Evolutionary conservation across 2,797 vertebrate genomes (phyloP), one percentile per base, ranked within the genome.

Genomic region (Nannoperca obscura): DNA sequence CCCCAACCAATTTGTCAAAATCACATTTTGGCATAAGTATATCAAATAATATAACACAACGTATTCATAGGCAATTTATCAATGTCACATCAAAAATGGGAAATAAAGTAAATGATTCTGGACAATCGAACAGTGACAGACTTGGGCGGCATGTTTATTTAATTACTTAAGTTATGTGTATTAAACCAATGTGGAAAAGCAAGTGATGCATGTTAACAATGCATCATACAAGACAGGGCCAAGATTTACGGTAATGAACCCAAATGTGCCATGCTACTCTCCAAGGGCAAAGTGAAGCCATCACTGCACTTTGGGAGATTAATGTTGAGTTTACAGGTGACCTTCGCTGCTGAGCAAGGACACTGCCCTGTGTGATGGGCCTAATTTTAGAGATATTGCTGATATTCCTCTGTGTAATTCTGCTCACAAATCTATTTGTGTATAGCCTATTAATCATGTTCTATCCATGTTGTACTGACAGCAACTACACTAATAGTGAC

Each of bases 221-320:
- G 80, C 64, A 63, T 80, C 67, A 72, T 24, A 67, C 15, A 73
- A 73, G 79, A 76, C 64, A 59, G 40, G 46, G 68, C 69, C 66
- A 57, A 78, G 78, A 87, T 89, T 88, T 89, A 81, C 74, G 71
- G 65, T 87, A 85, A 87, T 89, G 78, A 88, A 85, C 86, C 71
- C 70, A 87, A 87, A 90, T 81, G 62, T 83, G 69, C 24, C 52
- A 61, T 38, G 13, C 40, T 63, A 50, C 42, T 82, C 73, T 83
- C 72, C 81, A 84, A 88, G 84, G 88, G 67, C 74, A 83, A 76
- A 70, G 76, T 11, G 63, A 44, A 86, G 76, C 76, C 73, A 83
- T 88, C 74, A 50, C 55, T 84, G 86, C 83, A 93, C 91, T 93
- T 91, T 89, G 76, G 74, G 83, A 93, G 86, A 93, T 92, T 89